Evolutionary conservation across 2,888 invertebrate genomes (phyloP), one percentile per base, ranked within the genome.

Genomic region (Pherbina coryleti): DNA sequence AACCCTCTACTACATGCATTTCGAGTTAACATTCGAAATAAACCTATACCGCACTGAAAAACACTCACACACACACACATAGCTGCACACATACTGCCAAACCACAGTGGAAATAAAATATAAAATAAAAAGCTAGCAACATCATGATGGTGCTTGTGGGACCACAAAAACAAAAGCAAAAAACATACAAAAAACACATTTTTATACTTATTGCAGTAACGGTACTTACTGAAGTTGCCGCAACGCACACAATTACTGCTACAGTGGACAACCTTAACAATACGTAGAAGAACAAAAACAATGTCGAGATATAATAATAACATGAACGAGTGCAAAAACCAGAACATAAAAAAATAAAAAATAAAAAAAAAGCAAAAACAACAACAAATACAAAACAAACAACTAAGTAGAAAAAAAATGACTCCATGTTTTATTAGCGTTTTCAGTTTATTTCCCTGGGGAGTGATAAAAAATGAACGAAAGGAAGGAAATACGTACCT

Each of bases 401-500:
- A 17, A 14, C 31, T 28, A 25, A 70, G 51, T 64, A 49, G 67
- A 34, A 83, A 76, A 83, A 83, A 82, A 83, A 82, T 75, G 81
- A 76, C 77, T 79, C 81, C 84, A 84, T 86, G 86, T 87, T 86
- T 86, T 86, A 86, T 86, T 86, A 87, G 87, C 86, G 84, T 86
- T 55, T 86, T 86, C 85, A 84, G 84, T 85, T 86, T 86, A 86
- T 86, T 86, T 86, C 86, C 86, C 86, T 81, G 83, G 85, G 84
- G 86, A 80, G 81, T 85, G 87, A 86, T 86, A 87, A 86, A 86
- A 86, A 86, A 86, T 86, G 86, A 86, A 86, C 84, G 85, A 87
- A 85, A 51, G 66, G 22, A 19, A 57, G 57, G 37, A 72, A 17
- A 17, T 25, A 44, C 34, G 55, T 22, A n/a, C 51, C 25, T 25